Evolutionary conservation across 2,888 invertebrate genomes (phyloP), one percentile per base, ranked within the genome.

Genomic region (Tubulanus polymorphus): DNA sequence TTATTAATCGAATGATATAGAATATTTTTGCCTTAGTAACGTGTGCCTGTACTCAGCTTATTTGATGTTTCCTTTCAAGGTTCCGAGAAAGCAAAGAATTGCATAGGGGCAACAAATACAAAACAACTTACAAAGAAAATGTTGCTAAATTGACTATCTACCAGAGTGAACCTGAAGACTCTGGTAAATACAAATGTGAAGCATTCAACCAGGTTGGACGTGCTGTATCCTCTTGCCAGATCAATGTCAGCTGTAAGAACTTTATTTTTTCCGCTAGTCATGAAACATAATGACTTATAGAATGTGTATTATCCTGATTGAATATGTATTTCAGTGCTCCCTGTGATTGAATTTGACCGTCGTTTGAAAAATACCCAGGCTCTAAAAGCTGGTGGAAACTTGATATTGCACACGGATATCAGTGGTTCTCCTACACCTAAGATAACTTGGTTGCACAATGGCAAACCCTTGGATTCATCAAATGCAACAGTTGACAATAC

Each of bases 81-180:
- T 75, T 64, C 69, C 72, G 73, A 55, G 72, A 74, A 48, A 70
- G 63, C 50, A 69, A 68, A 48, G 73, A 73, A 61, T 62, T 78
- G 20, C 68, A 64, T 57, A 68, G 71, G 65, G 69, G 69, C 37
- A 62, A 70, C 23, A 72, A 72, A 55, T 73, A 73, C 55, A 70
- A 69, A 56, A 73, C 73, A 67, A 70, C 67, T 50, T 70, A 72
- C 29, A 73, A 71, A 54, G 72, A 73, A 48, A 70, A 71, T 30
- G 65, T 70, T 45, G 72, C 73, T 1, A 51, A 23, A 3, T 23
- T 59, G 35, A 45, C 48, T 23, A 54, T 56, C 29, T 18, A 51
- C 20, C 18, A 37, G 18, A 35, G 53, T 29, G 23, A 56, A 26
- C 49, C 35, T 18, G 30, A 18, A 0, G 56, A 59, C 30, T 35